Evolutionary conservation across 1,140 invertebrate genomes (phyloP), one percentile per base, ranked within the genome.

Genomic region (Cotesia vestalis): DNA sequence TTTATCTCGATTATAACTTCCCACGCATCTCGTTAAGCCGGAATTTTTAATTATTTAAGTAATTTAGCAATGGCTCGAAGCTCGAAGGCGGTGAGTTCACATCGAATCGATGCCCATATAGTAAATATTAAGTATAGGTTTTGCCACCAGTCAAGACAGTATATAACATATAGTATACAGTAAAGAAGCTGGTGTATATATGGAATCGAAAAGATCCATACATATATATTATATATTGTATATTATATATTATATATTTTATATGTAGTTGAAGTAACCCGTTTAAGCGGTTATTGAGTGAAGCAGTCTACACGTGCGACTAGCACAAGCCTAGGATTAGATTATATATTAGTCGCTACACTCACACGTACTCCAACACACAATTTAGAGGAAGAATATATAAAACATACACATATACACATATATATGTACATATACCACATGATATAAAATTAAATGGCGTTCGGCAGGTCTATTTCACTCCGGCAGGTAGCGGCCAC

Each of bases 111-210:
- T 61, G 84, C 79, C 82, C 84, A 84, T 83, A 84, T 83, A 85
- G 82, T 85, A 86, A 46, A 85, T 85, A 84, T 83, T 86, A 86
- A 86, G 84, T 85, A 86, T 86, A 86, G 84, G 80, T 78, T 81
- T 80, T 55, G 72, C 53, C 67, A 63, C 66, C 73, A 71, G 59
- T 52, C 75, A 72, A 77, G 76, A 78, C 76, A 78, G 78, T 81
- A 72, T 14, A 68, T 46, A 8, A 46, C 11, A 46, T 40, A 53
- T 34, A 59, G 40, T 27, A 73, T 38, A 27, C 8, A 46, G 40
- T 60, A 69, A 52, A 69, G 59, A 73, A 17, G 36, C 62, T 27
- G 20, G 14, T 14, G 34, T 20, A 76, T 73, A 76, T 81, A 81
- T 79, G 78, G 78, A 79, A 73, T 76, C 70, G 73, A 52, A 46